These are phyloP conservation scores for Eunapius fragilis DNA, from an alignment of 37 sponge, comb jelly and placozoan genomes.

Conservation along the genomic window DNA sequence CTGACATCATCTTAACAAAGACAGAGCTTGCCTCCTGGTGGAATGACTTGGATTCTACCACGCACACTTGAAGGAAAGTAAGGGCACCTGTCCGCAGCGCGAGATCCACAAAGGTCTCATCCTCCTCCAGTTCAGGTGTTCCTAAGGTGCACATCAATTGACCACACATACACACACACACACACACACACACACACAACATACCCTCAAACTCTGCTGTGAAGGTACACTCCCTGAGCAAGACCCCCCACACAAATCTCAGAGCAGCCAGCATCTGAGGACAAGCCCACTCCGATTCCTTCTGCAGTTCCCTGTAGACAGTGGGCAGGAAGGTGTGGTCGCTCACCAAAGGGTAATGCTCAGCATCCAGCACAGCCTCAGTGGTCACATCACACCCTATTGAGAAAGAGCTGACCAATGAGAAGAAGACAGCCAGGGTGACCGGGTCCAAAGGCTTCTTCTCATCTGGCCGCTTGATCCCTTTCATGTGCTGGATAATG, in stretches of 20 bases:
- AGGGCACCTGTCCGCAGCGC: slow-evolving; percentile 54
- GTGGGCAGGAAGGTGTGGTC: slow-evolving; percentile 59
- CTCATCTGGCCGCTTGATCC: slow-evolving; percentile 2
- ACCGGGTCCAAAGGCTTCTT: slow-evolving; percentile 68
- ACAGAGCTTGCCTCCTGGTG: slow-evolving; percentile 59
- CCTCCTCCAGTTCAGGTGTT: slow-evolving; percentile 72
- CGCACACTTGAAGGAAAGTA: slow-evolving; percentile 51
- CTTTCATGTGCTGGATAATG: slow-evolving; percentile 52
- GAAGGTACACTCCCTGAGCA: slow-evolving; percentile 76
- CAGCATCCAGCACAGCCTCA: slow-evolving; percentile 42
- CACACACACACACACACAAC: slow-evolving; percentile 9
- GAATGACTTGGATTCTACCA: slow-evolving; percentile 53
- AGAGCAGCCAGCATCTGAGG: slow-evolving; percentile 69
- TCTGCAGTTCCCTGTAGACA: slow-evolving; percentile 57
- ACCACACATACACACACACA: not conserved
- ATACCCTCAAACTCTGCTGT: slow-evolving; percentile 57
- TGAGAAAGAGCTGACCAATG: slow-evolving; percentile 81
- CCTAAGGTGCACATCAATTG: not conserved
- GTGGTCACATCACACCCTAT: slow-evolving; percentile 64
- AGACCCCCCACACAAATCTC: slow-evolving; percentile 78
- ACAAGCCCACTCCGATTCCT: slow-evolving; percentile 46
- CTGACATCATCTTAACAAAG: too few relatives aligned
- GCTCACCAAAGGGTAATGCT: slow-evolving; percentile 52
- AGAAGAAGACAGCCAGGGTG: slow-evolving; percentile 61
- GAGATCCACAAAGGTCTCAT: slow-evolving; percentile 66